Evolutionary conservation across 2,888 invertebrate species (phyloP), one percentile per base, ranked within the genome.

Genomic region (Netelia fuscicornis): DNA sequence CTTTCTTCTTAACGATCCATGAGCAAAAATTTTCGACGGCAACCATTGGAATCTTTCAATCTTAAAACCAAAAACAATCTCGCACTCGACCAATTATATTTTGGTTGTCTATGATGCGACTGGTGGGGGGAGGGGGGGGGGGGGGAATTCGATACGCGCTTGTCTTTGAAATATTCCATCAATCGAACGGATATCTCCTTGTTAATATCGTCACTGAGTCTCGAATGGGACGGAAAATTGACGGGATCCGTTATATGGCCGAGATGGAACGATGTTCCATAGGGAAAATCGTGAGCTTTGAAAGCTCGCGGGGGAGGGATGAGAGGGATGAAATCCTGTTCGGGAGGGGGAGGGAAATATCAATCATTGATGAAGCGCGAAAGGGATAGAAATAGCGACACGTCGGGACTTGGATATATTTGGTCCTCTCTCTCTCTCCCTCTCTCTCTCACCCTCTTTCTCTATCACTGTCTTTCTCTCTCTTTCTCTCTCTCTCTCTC

Each of bases 361-460:
- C 75, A 86, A 83, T 83, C 83, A 83, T 83, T 83, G 85, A 86
- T 78, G 78, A 81, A 78, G 85, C 83, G 67, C 52, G 67, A 85
- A 77, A 83, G 67, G 65, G 76, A 80, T 71, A 44, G 62, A 76
- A 70, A 78, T 65, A 68, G 68, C 77, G 74, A 64, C 68, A 81
- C 85, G 65, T 75, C 60, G 79, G 70, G 78, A 71, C 83, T 65
- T 65, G 52, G 67, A 84, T 76, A 81, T 81, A 72, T 84, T 71
- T 56, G 17, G 8, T 56, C 56, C 68, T 78, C 68, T 74, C 44
- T 23, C 23, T 37, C 52, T 9, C 68, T 54, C 52, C 2, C 68
- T 54, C 23, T 23, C 48, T 64, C 64, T 75, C 17, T 64, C 64
- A 58, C 56, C 56, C 56, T 54, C 23, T 67, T 44, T 67, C 76